Base-by-base conservation (phyloP, 1,140 invertebrate genomes). In the Sycophaga agraensis region DNA sequence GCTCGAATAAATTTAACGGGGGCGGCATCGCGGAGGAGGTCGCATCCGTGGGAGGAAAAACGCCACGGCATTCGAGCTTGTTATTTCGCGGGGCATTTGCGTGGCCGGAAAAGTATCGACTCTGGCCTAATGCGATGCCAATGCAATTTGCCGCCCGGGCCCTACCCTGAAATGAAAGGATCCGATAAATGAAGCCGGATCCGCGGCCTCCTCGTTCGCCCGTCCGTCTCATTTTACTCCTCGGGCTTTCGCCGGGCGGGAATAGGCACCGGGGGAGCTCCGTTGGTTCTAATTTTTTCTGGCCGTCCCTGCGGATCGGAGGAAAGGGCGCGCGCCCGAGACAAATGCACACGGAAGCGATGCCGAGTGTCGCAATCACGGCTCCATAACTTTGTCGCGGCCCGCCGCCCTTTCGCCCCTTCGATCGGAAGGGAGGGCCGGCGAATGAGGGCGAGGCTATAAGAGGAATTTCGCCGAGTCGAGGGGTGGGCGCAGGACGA, bases 311-410 rank as follows among this genome's bases (percentile, higher is more conserved):
- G 17, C 22, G 49, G 11, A 11, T 4, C 28, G 28, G 28, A 31
- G 28, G 28, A 31, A 31, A 4, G 28, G 5, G 28, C 28, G 28
- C 5, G 4, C 28, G 28, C 28, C 5, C 28, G 31, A 34, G 3
- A 34, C n/a, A 17, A 3, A 34, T n/a, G 14, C 16, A 50, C 4
- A 50, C 45, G 21, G 3, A 17, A 6, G 31, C 45, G 26, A 49
- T 28, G 34, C 17, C 45, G 53, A 62, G 59, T 56, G 50, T 62
- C 40, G 43, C 59, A 62, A 62, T 62, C 59, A 62, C 45, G 19
- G 53, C 43, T 40, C 51, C 51, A 56, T 62, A 62, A 62, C 59
- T 62, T 62, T 49, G 59, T 61, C 59, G 21, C 37, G 2, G 4
- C 22, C 31, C 26, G 37, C 22, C 46, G 12, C 37, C 28, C 35